Evolutionary conservation across 2,797 vertebrate species (phyloP).

Genomic region (Acanthornis magna): DNA sequence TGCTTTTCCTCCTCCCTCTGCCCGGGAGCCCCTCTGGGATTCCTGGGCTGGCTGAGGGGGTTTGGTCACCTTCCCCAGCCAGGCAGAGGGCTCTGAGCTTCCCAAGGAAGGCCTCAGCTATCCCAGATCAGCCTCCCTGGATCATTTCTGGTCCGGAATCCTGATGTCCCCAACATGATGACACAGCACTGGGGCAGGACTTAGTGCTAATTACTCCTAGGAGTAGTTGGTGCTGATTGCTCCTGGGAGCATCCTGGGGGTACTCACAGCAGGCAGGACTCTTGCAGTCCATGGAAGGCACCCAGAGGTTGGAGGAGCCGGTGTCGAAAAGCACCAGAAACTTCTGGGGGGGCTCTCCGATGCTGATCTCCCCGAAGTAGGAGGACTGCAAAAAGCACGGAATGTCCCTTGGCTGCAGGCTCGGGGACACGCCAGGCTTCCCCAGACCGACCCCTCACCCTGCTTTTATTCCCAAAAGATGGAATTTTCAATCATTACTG

Average conservation of each 20-base stretch:
- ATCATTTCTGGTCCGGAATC: rapidly evolving
- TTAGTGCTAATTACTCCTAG: rapidly evolving
- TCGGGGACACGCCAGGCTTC: not conserved
- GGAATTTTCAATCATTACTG: not conserved
- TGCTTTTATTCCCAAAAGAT: rapidly evolving
- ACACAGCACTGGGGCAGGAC: rapidly evolving
- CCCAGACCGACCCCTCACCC: not conserved
- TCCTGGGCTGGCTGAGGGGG: rapidly evolving
- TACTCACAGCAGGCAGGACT: conserved; percentile 79
- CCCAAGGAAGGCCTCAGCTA: not conserved
- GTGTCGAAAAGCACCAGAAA: conserved; percentile 72
- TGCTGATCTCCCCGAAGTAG: conserved; percentile 74
- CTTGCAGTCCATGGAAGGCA: conserved; percentile 76
- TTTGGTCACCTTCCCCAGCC: not conserved
- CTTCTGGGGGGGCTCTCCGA: conserved; percentile 64
- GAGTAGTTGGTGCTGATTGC: not conserved
- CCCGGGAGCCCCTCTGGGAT: not conserved
- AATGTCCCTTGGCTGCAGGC: not conserved
- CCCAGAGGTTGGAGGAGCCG: conserved; percentile 70
- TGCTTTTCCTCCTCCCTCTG: not conserved
- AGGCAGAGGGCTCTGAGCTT: not conserved
- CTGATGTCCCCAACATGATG: rapidly evolving
- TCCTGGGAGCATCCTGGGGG: not conserved
- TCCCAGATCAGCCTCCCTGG: too few species aligned
- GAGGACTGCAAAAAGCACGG: conserved; percentile 20